Evolutionary conservation across 2,888 invertebrate genomes (phyloP), one percentile per base, ranked within the genome.

Genomic region (Torymus tubicola): DNA sequence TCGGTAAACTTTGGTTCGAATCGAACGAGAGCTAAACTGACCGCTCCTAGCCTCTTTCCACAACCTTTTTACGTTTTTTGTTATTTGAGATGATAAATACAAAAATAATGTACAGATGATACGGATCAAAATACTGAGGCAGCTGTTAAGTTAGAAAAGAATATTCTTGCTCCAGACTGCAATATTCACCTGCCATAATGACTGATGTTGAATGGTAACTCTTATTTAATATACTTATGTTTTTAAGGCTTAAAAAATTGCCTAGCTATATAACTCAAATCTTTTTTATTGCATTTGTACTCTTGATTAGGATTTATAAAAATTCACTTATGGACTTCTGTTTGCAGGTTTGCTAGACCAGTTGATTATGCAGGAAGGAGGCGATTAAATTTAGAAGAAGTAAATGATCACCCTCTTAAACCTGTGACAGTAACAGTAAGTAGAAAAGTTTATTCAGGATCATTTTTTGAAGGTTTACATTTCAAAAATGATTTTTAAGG

Each of bases 341-440:
- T 4, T 76, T 85, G 4, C 71, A 90, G 90, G 90, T 82, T 87
- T 80, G 85, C 89, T 53, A 86, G 85, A 81, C 83, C 87, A n/a
- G 53, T 85, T 63, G 86, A 89, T 71, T 86, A 86, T 84, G 84
- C 83, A 82, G 75, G 78, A 8, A 78, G 85, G 58, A 84, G 84
- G 67, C 61, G 70, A 74, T 80, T 85, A n/a, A 75, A 78, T 42
- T 70, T 86, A 52, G 91, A 91, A 78, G 91, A 91, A 83, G 91
- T 92, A 1, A 85, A 85, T 73, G 94, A 94, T 58, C 94, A 94
- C 90, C 94, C 94, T 13, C 87, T 94, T 11, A 94, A 93, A 87
- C 91, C 92, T 81, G 88, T 92, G 52, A 91, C 92, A 55, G 91
- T 93, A 77, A 92, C 91, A 60, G 91, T 92, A 90, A 88, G 85